A percentile compares a stretch with the other conserved stretches of the same genome.
Conservation (phyloP, 2,888 invertebrate genomes). For the Stenichneumon culpator region DNA sequence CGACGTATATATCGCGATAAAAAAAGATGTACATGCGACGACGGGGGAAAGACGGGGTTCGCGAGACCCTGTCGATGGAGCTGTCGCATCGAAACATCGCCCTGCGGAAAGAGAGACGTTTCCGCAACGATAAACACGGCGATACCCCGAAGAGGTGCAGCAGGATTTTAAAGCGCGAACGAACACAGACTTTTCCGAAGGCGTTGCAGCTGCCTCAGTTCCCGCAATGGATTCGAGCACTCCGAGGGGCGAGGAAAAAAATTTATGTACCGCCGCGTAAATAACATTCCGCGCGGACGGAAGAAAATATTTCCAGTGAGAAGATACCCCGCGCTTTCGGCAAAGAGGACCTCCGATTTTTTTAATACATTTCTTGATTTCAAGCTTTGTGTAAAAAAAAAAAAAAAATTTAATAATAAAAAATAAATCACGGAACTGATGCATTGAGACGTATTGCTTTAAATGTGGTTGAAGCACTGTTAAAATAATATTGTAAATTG, state of each 20-base stretch:
- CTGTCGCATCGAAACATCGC: constrained; percentile 28
- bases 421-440: no score
- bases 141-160: background rate
- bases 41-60: constrained; percentile 5
- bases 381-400: background rate
- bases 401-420: background rate
- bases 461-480: no score
- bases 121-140: constrained; percentile 38
- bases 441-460: no score
- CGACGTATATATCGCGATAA: constrained; percentile 12
- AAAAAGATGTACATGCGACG: constrained; percentile 10
- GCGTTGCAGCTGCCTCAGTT: constrained; percentile 26
- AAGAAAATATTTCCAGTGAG: background rate
- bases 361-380: background rate
- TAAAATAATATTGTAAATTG: no score
- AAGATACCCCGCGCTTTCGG: background rate
- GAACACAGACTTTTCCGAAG: constrained; percentile 11
- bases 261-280: background rate
- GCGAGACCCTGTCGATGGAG: constrained; percentile 30
- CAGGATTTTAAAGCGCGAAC: constrained; percentile 32
- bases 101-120: constrained; percentile 16
- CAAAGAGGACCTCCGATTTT: background rate
- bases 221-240: constrained; percentile 3
- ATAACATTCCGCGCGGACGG: background rate
- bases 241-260: background rate